Evolutionary conservation across 2,797 vertebrate genomes (phyloP), one percentile per base, ranked within the genome.

Genomic region (Microctenopoma steveboyesi): DNA sequence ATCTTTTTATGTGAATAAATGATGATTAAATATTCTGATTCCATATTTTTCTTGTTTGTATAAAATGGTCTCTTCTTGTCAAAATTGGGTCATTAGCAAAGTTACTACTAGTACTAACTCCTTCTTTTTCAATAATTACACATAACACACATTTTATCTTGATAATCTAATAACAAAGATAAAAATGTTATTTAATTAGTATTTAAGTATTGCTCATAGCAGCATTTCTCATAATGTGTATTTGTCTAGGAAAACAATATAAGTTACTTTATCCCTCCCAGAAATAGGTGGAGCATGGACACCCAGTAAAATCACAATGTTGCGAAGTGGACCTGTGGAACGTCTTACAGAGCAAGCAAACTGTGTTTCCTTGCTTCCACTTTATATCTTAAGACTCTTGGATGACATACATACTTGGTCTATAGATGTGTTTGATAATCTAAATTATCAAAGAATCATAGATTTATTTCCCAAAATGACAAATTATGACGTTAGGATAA

Each of bases 341-440:
- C 30, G 47, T 50, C 43, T 4, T 18, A 14, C 14, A 18, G 13
- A 59, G 12, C 28, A 13, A 49, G 4, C 5, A 27, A 51, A 30
- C 30, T 37, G 28, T 43, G 53, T 53, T 4, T 22, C 12, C 13
- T 33, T 22, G 4, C 13, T 56, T 45, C 8, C 4, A 1, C 15
- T 50, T 0, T 35, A 5, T 15, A 57, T 46, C 56, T 3, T 16
- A 30, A 30, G 40, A 9, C 9, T 46, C 16, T 18, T 46, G 7
- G 45, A 8, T 46, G n/a, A 46, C 46, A 43, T 54, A 62, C 47
- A 45, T 49, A 13, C 37, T 27, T 15, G 28, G 18, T 5, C 2
- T 27, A 56, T 16, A 39, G 1, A 54, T 16, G 33, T 35, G 33
- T 69, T 65, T 74, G 42, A 6, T 54, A 22, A 22, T 22, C 22